Percentiles rank a stretch among this genome's conserved stretches.
phyloP scores from a whole-genome alignment of 92 coral and sea anemone species.

The Hydrozoanthus gracilis region DNA sequence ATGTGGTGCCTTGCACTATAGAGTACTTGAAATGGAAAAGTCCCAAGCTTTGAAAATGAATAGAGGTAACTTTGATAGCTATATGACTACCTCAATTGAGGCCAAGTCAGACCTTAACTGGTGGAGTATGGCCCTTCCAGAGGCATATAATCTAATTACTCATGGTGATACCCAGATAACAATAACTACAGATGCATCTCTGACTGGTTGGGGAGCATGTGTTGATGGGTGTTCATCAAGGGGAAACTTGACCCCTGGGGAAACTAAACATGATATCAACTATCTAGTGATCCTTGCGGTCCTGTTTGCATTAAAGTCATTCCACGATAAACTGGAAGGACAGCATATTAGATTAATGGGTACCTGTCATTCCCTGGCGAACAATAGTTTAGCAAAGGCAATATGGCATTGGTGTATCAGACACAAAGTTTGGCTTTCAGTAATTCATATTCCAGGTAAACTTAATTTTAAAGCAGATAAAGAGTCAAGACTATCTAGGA shows the following conservation, averaged over 20 bases:
- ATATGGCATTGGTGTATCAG: too few species aligned
- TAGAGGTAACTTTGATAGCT: constrained; percentile 22
- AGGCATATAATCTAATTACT: constrained; percentile 52
- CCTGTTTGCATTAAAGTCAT: constrained; percentile 52
- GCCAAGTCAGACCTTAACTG: constrained; percentile 20
- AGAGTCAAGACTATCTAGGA: constrained; percentile 47
- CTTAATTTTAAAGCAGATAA: constrained; percentile 49
- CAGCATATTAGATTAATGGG: too few species aligned
- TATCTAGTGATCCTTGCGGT: constrained; percentile 63
- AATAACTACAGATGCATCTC: constrained; percentile 63
- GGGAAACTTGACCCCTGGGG: constrained; percentile 19
- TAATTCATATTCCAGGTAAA: constrained; percentile 59
- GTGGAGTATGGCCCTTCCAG: constrained; percentile 46
- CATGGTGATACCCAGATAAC: constrained; percentile 56
- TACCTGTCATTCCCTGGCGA: too few species aligned
- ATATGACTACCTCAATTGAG: not conserved
- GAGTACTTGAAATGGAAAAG: constrained; percentile 51
- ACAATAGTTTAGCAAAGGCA: too few species aligned
- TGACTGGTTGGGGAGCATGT: constrained; percentile 43
- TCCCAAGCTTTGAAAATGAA: constrained; percentile 45
- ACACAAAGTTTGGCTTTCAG: constrained; percentile 48
- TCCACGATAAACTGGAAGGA: not conserved
- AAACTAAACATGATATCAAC: constrained; percentile 59
- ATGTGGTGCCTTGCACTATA: constrained; percentile 60
- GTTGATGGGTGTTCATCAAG: constrained; percentile 25